phyloP scores from a whole-genome alignment of 2,888 invertebrate species.

The Sympetrum striolatum region DNA sequence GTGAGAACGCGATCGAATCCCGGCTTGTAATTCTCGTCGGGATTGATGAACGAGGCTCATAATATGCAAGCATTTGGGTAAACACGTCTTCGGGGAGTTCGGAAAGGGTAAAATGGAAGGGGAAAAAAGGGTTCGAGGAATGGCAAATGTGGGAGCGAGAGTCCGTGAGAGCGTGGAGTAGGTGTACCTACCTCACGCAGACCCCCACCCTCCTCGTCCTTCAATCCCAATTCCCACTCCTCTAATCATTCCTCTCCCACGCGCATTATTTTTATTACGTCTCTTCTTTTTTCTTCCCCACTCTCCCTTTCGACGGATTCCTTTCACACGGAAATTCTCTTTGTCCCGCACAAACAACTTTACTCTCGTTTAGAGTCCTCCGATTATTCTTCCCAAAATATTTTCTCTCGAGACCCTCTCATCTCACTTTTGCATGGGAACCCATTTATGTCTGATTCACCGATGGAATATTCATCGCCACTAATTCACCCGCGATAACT shows the following conservation, averaged over 20 bases:
- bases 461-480: too few relatives aligned
- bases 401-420: not conserved
- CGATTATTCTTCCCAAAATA: not conserved
- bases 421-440: too few relatives aligned
- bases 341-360: not conserved
- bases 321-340: not conserved
- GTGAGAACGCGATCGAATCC: too few relatives aligned
- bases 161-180: not conserved
- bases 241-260: not conserved
- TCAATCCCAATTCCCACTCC: not conserved
- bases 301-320: not conserved
- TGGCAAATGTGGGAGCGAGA: not conserved
- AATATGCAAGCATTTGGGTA: too few relatives aligned
- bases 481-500: too few relatives aligned
- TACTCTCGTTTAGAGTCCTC: not conserved
- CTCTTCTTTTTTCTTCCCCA: not conserved
- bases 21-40: too few relatives aligned
- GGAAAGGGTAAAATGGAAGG: not conserved
- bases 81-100: not conserved
- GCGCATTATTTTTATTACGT: not conserved
- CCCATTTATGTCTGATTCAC: too few relatives aligned
- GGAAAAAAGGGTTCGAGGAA: not conserved
- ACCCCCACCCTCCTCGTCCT: not conserved
- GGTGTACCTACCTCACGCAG: conserved; percentile 1
- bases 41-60: too few relatives aligned